These are phyloP conservation scores for Pseudorasbora parva DNA, from an alignment of 2,113 vertebrate genomes.

Conservation along the genomic window DNA sequence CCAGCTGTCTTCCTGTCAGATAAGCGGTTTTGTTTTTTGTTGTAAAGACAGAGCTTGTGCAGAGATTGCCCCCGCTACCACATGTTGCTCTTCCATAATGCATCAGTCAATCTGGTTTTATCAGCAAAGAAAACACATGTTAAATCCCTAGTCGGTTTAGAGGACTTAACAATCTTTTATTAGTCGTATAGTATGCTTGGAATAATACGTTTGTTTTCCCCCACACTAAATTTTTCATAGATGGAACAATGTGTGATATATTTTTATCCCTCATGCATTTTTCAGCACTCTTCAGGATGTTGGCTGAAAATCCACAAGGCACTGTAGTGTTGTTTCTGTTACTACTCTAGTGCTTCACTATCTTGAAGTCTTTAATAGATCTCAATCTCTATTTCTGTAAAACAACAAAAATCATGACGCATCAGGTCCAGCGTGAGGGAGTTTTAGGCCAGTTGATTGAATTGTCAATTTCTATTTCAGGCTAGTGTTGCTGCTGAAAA, in stretches of 20 bases:
- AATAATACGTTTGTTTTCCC: not conserved
- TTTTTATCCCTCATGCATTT: slow-evolving; percentile 47
- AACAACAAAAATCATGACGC: not conserved
- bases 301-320: slow-evolving; percentile 25
- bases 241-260: slow-evolving; percentile 32
- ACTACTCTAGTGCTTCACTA: slow-evolving; percentile 3
- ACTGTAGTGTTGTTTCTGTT: slow-evolving; percentile 1
- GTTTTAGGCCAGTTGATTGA: not conserved
- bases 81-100: slow-evolving; percentile 45
- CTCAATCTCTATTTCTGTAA: slow-evolving; percentile 16
- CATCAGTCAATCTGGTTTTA: slow-evolving; percentile 40
- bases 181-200: slow-evolving; percentile 24
- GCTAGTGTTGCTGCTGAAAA: not conserved
- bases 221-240: slow-evolving; percentile 34
- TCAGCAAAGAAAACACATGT: slow-evolving; percentile 40
- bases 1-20: slow-evolving; percentile 26
- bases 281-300: slow-evolving; percentile 29
- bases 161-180: slow-evolving; percentile 16
- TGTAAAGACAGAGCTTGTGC: not conserved
- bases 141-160: slow-evolving; percentile 20
- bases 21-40: slow-evolving; percentile 23
- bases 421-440: not conserved
- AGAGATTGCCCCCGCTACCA: slow-evolving; percentile 18
- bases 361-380: slow-evolving; percentile 28
- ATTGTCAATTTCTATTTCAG: not conserved